Evolutionary conservation across 2,113 vertebrate species (phyloP).

Genomic region (Bubo blakistoni): DNA sequence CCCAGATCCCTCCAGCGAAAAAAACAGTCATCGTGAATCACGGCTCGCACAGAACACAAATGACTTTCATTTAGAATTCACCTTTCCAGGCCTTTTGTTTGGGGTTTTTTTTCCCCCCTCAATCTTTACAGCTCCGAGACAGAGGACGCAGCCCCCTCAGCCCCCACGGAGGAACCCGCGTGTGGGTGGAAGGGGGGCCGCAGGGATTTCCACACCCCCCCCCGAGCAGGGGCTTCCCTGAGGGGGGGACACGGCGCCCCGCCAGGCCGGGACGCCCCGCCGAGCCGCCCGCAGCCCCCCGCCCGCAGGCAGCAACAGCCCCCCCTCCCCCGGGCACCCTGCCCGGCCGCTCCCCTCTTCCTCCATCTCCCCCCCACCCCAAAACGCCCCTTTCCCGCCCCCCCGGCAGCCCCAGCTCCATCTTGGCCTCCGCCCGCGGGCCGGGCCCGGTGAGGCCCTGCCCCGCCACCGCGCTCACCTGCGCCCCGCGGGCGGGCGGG

Average conservation of each 20-base stretch:
- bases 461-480: background rate
- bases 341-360: background rate
- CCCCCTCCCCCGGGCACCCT: background rate
- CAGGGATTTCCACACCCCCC: background rate
- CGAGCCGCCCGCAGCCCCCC: background rate
- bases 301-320: background rate
- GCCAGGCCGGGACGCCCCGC: background rate
- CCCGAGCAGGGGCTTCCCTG: background rate
- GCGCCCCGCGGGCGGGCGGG: background rate
- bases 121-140: background rate
- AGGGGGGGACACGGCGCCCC: no score
- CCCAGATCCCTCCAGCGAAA: background rate
- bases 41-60: background rate
- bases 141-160: background rate
- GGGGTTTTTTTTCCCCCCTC: no score
- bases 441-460: background rate
- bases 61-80: background rate
- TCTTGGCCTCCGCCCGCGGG: background rate
- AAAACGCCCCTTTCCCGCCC: no score
- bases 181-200: background rate
- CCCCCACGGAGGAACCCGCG: background rate
- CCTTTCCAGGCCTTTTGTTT: background rate
- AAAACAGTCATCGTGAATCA: background rate
- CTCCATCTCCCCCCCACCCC: background rate
- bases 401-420: background rate